Evolutionary conservation across 2,888 invertebrate species (phyloP), one percentile per base, ranked within the genome.

Genomic region (Autographa gamma): DNA sequence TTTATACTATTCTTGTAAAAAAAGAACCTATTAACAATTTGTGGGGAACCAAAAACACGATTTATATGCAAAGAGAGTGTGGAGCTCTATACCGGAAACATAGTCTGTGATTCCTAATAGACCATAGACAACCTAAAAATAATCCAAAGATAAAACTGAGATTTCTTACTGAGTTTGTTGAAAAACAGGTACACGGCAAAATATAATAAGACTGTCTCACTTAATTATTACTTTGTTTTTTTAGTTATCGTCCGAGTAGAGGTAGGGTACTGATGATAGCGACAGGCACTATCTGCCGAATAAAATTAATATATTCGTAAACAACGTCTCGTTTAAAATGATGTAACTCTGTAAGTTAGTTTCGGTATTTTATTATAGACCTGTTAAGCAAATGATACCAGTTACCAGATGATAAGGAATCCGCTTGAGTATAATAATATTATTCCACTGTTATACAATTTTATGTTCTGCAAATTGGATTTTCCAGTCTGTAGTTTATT

Each of bases 391-490:
- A 56, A 14, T 56, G 13, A 56, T 56, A 56, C 19, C 11, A 56
- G 54, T 56, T 25, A 25, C 19, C 54, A 3, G 54, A 19, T 56
- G 54, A 56, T 56, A 56, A 56, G 19, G 54, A 56, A 25, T 56
- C 13, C 13, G 13, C n/a, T 9, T 9, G 18, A 56, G 4, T 25
- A 13, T 56, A 56, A 56, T 56, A 19, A 13, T 56, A 56, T 56
- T n/a, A 48, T 48, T 48, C 48, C 48, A 48, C 5, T n/a, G n/a
- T 48, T 56, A 59, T 64, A 18, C 54, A 13, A 56, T 70, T 63
- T 61, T 64, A 74, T 66, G 58, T 48, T 74, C 52, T 61, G 66
- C 48, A 48, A 41, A 66, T 60, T 74, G 59, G 34, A 66, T 34
- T 66, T 79, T 64, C 61, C 75, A 64, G 25, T 31, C 48, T 43